Evolutionary conservation across 2,797 vertebrate species (phyloP), one percentile per base, ranked within the genome.

Genomic region (Xiphophorus birchmanni): DNA sequence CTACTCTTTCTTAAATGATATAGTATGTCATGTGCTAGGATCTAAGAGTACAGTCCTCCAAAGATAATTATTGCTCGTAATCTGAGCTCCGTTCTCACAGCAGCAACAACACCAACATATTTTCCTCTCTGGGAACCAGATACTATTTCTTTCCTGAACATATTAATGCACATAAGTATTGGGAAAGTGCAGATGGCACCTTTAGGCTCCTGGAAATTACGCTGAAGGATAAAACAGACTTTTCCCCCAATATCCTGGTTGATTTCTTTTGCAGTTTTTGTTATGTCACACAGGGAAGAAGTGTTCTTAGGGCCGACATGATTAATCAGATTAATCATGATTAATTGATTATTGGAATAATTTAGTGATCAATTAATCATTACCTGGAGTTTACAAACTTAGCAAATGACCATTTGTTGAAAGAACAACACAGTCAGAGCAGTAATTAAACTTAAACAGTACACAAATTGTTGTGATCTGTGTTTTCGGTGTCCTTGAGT

Each of bases 61-160:
- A 88, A 94, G 90, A 92, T 94, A 94, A 95, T 89, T 89, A 90
- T 82, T 77, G 72, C 87, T 92, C 85, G 87, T 90, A 52, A 32
- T 86, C 77, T 84, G 79, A 67, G 77, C 74, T 77, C 74, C 35
- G 23, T 63, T 45, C 80, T 83, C 80, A 58, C 78, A 21, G 85
- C 79, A 78, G 86, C 84, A 72, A 73, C 44, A 72, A 69, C 47
- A 35, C 54, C 10, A 12, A 60, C 15, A 60, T 32, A 60, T 60
- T 60, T 60, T 29, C 29, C 29, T 32, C 58, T 60, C 58, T 60
- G 29, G 29, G 58, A 29, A 60, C 29, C 58, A 32, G 26, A 60
- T 7, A 12, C 29, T 60, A 11, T 12, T 5, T 56, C 10, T 29
- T 32, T 32, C 13, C 13, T 32, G 5, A 29, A 60, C 13, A 15